These are phyloP conservation scores for Zygaena filipendulae DNA, from an alignment of 2,888 invertebrate genomes.

Conservation along the genomic window DNA sequence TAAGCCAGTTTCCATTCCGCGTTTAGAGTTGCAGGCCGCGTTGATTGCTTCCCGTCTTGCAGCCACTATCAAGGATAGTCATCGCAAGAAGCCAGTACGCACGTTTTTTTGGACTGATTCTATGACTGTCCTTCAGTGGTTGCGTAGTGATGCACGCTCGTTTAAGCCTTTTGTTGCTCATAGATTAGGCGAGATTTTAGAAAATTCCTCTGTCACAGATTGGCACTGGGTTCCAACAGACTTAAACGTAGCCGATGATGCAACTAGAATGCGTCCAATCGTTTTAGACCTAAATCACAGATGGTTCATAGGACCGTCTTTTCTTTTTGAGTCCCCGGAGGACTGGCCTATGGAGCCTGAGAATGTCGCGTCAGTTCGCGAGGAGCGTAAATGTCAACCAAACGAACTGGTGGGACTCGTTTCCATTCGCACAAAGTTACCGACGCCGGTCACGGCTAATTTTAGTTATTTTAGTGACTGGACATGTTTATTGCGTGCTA, in stretches of 20 bases:
- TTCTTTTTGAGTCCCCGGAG: too few species aligned
- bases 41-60: slow-evolving; percentile 10
- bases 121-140: slow-evolving; percentile 12
- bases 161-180: slow-evolving; percentile 17
- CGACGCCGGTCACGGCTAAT: too few species aligned
- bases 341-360: too few species aligned
- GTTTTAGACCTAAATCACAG: too few species aligned
- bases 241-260: slow-evolving; percentile 13
- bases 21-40: slow-evolving; percentile 9
- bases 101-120: slow-evolving; percentile 12
- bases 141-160: slow-evolving; percentile 9
- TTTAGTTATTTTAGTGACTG: too few species aligned
- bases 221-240: slow-evolving; percentile 16
- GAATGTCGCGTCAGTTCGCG: too few species aligned
- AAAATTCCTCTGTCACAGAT: slow-evolving; percentile 3
- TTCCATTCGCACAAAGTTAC: too few species aligned
- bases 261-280: too few species aligned
- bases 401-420: too few species aligned
- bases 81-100: slow-evolving; percentile 2
- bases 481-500: too few species aligned
- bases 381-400: too few species aligned
- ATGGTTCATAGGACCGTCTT: too few species aligned
- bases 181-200: slow-evolving; percentile 16
- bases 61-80: slow-evolving; percentile 8
- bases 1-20: slow-evolving; percentile 9